Conservation (phyloP, 1,140 invertebrate genomes). For the Bombus waltoni region DNA sequence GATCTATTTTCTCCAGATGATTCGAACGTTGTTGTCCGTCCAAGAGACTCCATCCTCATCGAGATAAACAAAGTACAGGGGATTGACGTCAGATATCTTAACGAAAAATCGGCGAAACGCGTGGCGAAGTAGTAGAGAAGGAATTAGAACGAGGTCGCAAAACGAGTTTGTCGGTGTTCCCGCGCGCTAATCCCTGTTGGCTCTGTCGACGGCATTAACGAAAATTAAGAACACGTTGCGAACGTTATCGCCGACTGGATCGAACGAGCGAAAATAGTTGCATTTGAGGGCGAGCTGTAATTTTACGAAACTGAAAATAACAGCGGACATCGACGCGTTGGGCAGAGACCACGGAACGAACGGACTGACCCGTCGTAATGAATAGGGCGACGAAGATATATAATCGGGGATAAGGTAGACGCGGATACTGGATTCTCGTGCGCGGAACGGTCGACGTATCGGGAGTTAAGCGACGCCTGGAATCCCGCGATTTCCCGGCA, state of each 20-base stretch:
- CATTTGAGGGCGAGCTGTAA: not conserved
- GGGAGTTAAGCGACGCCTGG: constrained; percentile 54
- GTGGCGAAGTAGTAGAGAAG: not conserved
- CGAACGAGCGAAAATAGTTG: not conserved
- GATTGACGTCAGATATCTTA: constrained; percentile 22
- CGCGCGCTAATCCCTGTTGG: not conserved
- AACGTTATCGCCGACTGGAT: not conserved
- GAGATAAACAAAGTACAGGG: not conserved
- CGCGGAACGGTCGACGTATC: constrained; percentile 42
- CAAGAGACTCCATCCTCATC: not conserved
- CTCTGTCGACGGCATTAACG: not conserved
- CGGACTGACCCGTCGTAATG: constrained; percentile 39
- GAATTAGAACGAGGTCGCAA: constrained; percentile 27
- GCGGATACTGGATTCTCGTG: constrained; percentile 53
- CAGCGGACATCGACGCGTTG: constrained; percentile 11
- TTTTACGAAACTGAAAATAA: constrained; percentile 57
- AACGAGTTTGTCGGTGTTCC: constrained; percentile 23
- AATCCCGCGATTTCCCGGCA: constrained; percentile 55
- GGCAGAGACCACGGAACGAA: not conserved
- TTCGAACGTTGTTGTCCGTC: not conserved
- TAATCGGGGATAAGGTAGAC: constrained; percentile 42
- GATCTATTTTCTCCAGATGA: constrained; percentile 15
- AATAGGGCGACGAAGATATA: constrained; percentile 57
- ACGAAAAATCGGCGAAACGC: constrained; percentile 1
- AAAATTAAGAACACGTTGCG: no score